Conservation (phyloP, 2,888 invertebrate species). For the Calameuta idolon region DNA sequence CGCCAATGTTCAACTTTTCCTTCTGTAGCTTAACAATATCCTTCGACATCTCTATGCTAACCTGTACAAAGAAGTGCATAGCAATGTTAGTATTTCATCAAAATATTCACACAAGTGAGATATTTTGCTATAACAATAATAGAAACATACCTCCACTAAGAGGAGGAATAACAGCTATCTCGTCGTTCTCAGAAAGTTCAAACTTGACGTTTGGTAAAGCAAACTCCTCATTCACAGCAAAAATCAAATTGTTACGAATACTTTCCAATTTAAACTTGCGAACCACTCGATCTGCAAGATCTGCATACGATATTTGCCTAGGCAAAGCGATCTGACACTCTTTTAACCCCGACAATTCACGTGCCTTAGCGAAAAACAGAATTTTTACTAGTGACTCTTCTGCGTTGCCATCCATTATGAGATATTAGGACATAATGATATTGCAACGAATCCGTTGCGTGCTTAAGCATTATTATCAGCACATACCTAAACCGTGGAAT, state of each 20-base stretch:
- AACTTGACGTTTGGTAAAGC: constrained; percentile 70
- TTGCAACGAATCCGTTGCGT: background rate
- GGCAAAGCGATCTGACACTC: constrained; percentile 71
- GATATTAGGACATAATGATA: constrained; percentile 15
- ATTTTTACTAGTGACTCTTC: constrained; percentile 71
- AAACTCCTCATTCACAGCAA: constrained; percentile 89
- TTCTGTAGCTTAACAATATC: constrained; percentile 78
- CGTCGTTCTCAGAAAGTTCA: constrained; percentile 77
- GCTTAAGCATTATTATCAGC: constrained; percentile 13
- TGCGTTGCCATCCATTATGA: constrained; percentile 30
- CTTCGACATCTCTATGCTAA: constrained; percentile 68
- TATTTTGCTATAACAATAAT: background rate
- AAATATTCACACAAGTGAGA: background rate
- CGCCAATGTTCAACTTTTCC: constrained; percentile 76
- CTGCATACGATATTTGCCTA: constrained; percentile 69
- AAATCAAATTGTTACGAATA: constrained; percentile 78
- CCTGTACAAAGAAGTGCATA: constrained; percentile 38
- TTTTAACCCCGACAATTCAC: constrained; percentile 80
- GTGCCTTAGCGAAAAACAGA: constrained; percentile 91
- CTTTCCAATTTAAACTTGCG: constrained; percentile 74
- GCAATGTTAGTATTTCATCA: background rate
- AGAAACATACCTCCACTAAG: constrained; percentile 85
- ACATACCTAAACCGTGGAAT: background rate
- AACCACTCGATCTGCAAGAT: constrained; percentile 74
- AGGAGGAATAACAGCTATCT: constrained; percentile 93